phyloP scores from a whole-genome alignment of 2,888 invertebrate species.

The Tiphia femorata region DNA sequence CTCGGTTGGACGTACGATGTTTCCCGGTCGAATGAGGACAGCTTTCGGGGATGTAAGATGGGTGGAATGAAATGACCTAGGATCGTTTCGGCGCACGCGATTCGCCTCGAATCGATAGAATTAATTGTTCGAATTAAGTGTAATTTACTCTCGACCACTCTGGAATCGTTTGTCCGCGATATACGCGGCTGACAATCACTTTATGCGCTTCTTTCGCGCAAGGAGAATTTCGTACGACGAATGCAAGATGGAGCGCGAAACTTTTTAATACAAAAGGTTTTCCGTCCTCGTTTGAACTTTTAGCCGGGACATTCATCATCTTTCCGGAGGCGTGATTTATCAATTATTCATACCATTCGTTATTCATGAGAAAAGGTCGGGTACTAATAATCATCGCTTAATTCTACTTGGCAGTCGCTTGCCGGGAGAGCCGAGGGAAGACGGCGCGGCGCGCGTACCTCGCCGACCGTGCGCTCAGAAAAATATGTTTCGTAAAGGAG shows the following conservation, averaged over 20 bases:
- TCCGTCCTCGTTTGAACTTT: constrained; percentile 14
- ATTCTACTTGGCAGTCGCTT: constrained; percentile 18
- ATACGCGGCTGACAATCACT: no score
- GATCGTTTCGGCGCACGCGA: no score
- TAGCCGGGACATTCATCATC: constrained; percentile 16
- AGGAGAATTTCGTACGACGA: no score
- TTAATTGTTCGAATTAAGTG: no score
- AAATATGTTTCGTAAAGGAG: not conserved
- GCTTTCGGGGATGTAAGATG: no score
- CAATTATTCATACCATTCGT: constrained; percentile 25
- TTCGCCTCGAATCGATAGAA: no score
- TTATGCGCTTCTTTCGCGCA: no score
- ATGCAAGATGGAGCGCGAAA: not conserved
- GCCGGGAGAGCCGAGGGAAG: not conserved
- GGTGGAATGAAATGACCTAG: no score
- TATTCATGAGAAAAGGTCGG: constrained; percentile 23
- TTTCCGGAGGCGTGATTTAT: constrained; percentile 19
- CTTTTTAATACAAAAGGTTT: not conserved
- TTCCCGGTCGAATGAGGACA: no score
- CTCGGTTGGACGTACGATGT: no score
- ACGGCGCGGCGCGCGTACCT: not conserved
- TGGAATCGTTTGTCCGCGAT: no score
- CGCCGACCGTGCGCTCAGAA: not conserved
- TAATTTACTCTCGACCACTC: no score
- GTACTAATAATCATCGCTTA: constrained; percentile 24